Conservation (phyloP, 2,797 vertebrate species). For the Micropoecilia bifurca region DNA sequence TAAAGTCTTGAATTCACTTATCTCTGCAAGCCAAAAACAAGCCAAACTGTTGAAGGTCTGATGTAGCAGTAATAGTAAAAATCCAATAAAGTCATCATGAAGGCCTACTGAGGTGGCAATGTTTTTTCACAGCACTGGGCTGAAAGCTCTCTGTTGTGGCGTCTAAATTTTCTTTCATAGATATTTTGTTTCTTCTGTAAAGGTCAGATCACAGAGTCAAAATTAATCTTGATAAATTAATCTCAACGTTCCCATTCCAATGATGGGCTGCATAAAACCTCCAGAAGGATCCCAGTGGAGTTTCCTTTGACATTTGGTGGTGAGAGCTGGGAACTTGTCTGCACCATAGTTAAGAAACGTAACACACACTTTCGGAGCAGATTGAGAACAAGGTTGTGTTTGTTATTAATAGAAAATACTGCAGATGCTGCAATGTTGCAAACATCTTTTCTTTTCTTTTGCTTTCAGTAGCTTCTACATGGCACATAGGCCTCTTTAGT, state of each 20-base stretch:
- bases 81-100: not conserved
- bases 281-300: not conserved
- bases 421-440: not conserved
- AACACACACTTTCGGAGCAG: not conserved
- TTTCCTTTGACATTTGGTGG: not conserved
- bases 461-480: not conserved
- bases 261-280: not conserved
- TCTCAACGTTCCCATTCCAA: not conserved
- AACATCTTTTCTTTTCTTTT: not conserved
- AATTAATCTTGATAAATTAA: not conserved
- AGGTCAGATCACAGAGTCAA: not conserved
- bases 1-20: not conserved
- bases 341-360: not conserved
- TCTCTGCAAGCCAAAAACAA: not conserved
- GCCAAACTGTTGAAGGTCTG: not conserved
- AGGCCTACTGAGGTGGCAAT: not conserved
- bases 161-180: not conserved
- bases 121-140: not conserved
- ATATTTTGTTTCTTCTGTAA: not conserved
- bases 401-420: not conserved
- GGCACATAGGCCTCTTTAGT: not conserved
- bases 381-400: not conserved
- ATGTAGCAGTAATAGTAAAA: not conserved
- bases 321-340: not conserved
- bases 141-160: not conserved